Evolutionary conservation across 2,797 vertebrate genomes (phyloP), one percentile per base, ranked within the genome.

Genomic region (Euthynnus affinis): DNA sequence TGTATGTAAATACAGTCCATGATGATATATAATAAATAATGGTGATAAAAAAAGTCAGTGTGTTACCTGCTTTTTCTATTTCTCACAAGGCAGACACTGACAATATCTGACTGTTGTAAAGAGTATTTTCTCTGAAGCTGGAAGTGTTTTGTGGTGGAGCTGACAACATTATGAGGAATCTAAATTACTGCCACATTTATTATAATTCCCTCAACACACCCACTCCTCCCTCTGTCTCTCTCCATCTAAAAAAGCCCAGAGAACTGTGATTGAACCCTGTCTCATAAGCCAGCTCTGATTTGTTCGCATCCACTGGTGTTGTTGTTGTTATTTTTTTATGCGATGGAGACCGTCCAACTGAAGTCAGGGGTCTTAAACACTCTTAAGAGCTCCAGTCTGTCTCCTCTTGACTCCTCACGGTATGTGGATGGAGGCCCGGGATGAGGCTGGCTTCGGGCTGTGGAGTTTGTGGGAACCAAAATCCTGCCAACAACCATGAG

Each of bases 101-200:
- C 40, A 49, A 29, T 58, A 27, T 82, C 13, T 73, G 71, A 80
- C 60, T 73, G 61, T 23, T 81, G 59, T 81, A 46, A 69, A 76
- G 12, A 67, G 17, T 6, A 14, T 61, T 69, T 80, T 75, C 59
- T 74, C 75, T 63, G 6, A 76, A 84, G 76, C 85, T 91, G 87
- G 84, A 87, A 90, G 76, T 84, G 81, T 86, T 91, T 93, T 90
- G 89, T 52, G 90, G 88, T 23, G 18, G 29, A 79, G 90, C 85
- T 76, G 87, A 92, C 86, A 92, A 90, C 84, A 90, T 85, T 89
- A 89, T 78, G 78, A 90, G 81, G 84, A 89, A 89, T 90, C 84
- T 75, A 89, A 91, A 90, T 93, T 66, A 81, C 80, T 90, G 74
- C 85, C 90, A 92, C 81, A 91, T 92, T 91, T 69, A 88, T 88